Evolutionary conservation across 2,888 invertebrate species (phyloP).

Genomic region (Andricus quercusramuli): DNA sequence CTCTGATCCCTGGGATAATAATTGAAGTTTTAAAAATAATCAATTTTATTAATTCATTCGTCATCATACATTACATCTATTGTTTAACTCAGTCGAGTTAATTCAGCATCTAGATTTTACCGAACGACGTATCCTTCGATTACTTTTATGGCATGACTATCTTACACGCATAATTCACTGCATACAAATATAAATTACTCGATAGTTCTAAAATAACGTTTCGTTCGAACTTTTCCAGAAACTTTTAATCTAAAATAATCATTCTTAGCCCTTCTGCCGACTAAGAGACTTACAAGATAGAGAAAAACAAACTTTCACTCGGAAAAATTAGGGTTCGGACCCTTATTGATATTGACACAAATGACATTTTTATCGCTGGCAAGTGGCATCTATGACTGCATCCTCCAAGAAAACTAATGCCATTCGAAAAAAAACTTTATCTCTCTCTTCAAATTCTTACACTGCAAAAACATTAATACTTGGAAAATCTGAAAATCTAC

Average conservation of each 20-base stretch:
- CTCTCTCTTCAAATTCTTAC: not conserved
- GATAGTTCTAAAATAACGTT: slow-evolving; percentile 50
- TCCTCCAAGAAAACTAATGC: slow-evolving; percentile 49
- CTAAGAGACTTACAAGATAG: not conserved
- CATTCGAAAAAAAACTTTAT: slow-evolving; percentile 26
- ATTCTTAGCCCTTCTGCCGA: not conserved
- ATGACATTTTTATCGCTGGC: slow-evolving; percentile 47
- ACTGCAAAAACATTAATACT: not conserved
- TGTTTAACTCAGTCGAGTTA: slow-evolving; percentile 67
- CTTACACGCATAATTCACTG: slow-evolving; percentile 55
- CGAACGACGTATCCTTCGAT: slow-evolving; percentile 52
- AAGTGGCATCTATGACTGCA: slow-evolving; percentile 47
- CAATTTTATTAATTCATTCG: slow-evolving; percentile 75
- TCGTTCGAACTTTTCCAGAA: slow-evolving; percentile 3
- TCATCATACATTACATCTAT: slow-evolving; percentile 74
- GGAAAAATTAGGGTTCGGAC: not conserved
- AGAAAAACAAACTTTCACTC: not conserved
- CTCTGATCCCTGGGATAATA: not conserved
- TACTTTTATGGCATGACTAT: slow-evolving; percentile 58
- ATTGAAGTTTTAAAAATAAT: slow-evolving; percentile 77
- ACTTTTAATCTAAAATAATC: slow-evolving; percentile 6
- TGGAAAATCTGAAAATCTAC: not conserved
- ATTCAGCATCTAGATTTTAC: slow-evolving; percentile 60
- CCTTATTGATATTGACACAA: slow-evolving; percentile 43
- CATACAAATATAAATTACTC: slow-evolving; percentile 63